Evolutionary conservation across 2,797 vertebrate species (phyloP), one percentile per base, ranked within the genome.

Genomic region (Anniella stebbinsi): DNA sequence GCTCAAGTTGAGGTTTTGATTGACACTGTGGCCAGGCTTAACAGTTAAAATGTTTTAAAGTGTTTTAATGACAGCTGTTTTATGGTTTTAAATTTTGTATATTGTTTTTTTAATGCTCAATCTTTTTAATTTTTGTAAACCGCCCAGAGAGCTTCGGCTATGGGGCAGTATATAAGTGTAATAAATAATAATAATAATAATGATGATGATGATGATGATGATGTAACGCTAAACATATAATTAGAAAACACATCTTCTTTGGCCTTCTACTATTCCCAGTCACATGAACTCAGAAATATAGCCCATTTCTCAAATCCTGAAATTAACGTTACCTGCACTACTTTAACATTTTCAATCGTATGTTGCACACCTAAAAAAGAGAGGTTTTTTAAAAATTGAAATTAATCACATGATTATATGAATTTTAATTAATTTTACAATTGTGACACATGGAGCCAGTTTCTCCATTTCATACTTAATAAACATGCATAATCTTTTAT

Each of bases 281-380:
- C 82, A 69, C 41, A n/a, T 30, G 13, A 57, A 36, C 18, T 45
- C 28, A 51, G 60, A 30, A 89, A 86, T 6, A 69, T 67, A 75
- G 82, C 0, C 1, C 21, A 63, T 45, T 70, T 54, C n/a, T 73
- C 10, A 54, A 87, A 23, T 15, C n/a, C 48, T 66, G 63, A 87
- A 54, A 1, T 41, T 80, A 66, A 41, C 82, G 4, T 86, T 88
- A 92, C 90, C 88, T 92, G 33, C 6, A 57, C 1, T 12, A 0
- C 0, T 73, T 60, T 81, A 0, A 0, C 25, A 12, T 67, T 76
- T 90, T 89, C 45, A 6, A 60, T 70, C 76, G 23, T 6, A 36
- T 1, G 25, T 70, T 70, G 73, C 70, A 54, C 36, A 0, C n/a
- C 87, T 91, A 78, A 86, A 90, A 89, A n/a, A 41, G 66, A 85